Evolutionary conservation across 2,888 invertebrate species (phyloP).

Genomic region (Lamellibrachia satsuma): DNA sequence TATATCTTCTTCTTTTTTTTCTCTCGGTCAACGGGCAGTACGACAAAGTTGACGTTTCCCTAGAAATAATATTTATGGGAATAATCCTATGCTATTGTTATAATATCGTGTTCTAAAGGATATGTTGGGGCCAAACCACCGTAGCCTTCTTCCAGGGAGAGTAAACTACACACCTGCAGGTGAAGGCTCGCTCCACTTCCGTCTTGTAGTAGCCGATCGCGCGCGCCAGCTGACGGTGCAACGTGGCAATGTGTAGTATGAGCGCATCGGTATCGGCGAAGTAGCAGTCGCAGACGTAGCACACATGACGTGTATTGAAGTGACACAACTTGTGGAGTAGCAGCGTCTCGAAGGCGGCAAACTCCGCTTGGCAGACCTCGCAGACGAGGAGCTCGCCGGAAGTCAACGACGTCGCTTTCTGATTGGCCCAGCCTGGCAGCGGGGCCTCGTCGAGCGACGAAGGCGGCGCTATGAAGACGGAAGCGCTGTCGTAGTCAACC

Average conservation of each 20-base stretch:
- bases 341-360: constrained; percentile 36
- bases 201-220: constrained; percentile 29
- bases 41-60: too few relatives aligned
- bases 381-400: constrained; percentile 32
- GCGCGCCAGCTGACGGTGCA: constrained; percentile 35
- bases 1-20: too few relatives aligned
- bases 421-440: constrained; percentile 26
- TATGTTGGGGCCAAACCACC: not conserved
- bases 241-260: constrained; percentile 42
- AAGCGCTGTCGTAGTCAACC: constrained; percentile 24
- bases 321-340: constrained; percentile 47
- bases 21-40: too few relatives aligned
- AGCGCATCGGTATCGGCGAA: constrained; percentile 39
- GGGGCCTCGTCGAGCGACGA: constrained; percentile 20
- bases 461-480: constrained; percentile 24
- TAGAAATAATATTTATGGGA: too few relatives aligned
- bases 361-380: constrained; percentile 47
- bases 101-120: not conserved
- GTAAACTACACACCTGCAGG: constrained; percentile 20
- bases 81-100: too few relatives aligned
- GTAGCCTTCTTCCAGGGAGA: not conserved
- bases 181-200: constrained; percentile 32
- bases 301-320: constrained; percentile 46
- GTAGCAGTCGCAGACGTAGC: constrained; percentile 47
- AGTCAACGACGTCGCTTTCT: not conserved